These are phyloP conservation scores for Grapholita molesta DNA, from an alignment of 1,140 invertebrate species.

Conservation along the genomic window DNA sequence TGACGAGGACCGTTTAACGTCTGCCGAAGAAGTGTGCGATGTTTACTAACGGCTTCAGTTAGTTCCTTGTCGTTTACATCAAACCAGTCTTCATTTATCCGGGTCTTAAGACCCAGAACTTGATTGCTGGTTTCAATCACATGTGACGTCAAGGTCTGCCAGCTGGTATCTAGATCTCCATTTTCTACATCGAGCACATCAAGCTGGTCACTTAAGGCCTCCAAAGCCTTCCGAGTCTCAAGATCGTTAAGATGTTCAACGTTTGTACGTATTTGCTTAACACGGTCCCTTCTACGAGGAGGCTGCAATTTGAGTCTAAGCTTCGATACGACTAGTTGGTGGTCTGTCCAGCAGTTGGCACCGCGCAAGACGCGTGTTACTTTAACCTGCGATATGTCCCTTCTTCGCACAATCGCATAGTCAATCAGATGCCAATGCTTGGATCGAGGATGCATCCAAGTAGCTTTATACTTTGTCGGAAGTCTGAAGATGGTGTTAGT, in stretches of 20 bases:
- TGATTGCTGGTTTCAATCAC: neutral
- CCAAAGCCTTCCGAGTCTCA: neutral
- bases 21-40: neutral
- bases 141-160: neutral
- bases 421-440: no score
- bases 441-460: no score
- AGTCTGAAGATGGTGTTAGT: no score
- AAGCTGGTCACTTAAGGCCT: neutral
- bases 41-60: neutral
- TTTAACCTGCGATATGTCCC: neutral
- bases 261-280: neutral
- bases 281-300: neutral
- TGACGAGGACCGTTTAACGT: neutral
- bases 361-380: neutral
- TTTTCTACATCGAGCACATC: neutral
- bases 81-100: neutral
- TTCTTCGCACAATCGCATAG: neutral
- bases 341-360: neutral
- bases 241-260: neutral
- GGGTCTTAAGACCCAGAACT: neutral
- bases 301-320: neutral
- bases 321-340: neutral
- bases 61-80: neutral
- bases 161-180: neutral
- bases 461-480: no score